These are phyloP conservation scores for Xestia xanthographa DNA, from an alignment of 2,888 invertebrate species.

Conservation along the genomic window DNA sequence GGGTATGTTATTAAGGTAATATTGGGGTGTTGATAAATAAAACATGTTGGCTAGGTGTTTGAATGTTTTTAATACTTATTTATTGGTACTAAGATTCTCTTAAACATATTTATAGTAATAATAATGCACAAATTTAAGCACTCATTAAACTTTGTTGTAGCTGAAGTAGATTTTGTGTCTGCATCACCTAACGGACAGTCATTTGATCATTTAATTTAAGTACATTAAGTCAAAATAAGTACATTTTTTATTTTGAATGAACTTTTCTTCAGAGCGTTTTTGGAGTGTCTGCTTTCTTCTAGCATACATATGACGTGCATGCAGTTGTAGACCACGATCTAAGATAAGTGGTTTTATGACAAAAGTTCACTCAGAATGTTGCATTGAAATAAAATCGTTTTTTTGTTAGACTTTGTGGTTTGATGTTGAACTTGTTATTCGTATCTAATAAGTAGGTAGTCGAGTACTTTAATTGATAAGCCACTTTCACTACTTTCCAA, in stretches of 20 bases:
- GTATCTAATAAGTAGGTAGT: not conserved
- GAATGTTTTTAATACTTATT: conserved; percentile 42
- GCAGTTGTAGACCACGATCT: not conserved
- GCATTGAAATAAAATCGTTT: not conserved
- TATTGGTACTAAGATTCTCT: conserved; percentile 21
- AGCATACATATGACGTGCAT: not conserved
- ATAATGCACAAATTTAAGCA: conserved; percentile 14
- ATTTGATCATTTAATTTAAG: not conserved
- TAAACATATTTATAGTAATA: not conserved
- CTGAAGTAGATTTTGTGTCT: not conserved
- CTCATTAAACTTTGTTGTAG: not conserved
- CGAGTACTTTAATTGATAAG: no score
- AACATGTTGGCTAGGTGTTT: conserved; percentile 3
- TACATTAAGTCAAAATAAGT: conserved; percentile 12
- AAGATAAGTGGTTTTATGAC: no score
- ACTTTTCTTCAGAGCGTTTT: not conserved
- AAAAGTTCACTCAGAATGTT: not conserved
- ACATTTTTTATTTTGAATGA: not conserved
- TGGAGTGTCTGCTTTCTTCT: not conserved
- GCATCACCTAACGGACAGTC: not conserved
- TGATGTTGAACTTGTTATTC: not conserved
- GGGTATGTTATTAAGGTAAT: not conserved
- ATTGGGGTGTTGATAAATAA: not conserved
- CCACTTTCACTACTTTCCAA: no score
- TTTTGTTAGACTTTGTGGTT: not conserved